Percentiles rank a stretch among this genome's conserved stretches.
phyloP scores from a whole-genome alignment of 2,113 vertebrate species.

The Rissa tridactyla region DNA sequence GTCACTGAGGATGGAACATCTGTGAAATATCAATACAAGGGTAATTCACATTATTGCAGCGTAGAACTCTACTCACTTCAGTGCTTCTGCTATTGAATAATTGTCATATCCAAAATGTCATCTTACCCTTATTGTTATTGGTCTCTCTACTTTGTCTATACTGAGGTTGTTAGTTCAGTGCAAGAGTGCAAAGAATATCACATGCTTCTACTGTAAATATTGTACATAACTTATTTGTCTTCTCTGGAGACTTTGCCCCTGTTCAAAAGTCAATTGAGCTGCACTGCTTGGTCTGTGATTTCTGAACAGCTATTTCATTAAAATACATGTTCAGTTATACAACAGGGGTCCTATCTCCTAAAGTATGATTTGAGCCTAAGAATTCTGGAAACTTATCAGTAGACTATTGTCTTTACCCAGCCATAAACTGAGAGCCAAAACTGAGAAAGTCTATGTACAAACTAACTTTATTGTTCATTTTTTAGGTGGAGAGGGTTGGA shows the following conservation, averaged over 20 bases:
- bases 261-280: neutral
- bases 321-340: neutral
- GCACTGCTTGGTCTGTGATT: neutral
- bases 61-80: neutral
- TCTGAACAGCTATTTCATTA: neutral
- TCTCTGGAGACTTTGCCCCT: neutral
- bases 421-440: neutral
- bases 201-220: neutral
- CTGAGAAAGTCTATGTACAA: neutral
- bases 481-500: neutral
- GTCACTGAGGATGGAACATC: neutral
- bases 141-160: neutral
- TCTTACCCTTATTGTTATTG: neutral
- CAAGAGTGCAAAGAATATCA: neutral
- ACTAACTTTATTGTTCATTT: neutral
- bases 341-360: neutral
- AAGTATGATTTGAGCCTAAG: neutral
- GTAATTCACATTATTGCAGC: neutral
- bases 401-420: neutral
- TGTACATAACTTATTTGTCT: neutral
- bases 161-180: neutral
- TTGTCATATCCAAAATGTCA: neutral
- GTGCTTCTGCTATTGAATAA: neutral
- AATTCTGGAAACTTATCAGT: neutral
- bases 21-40: neutral